These are phyloP conservation scores for Cheirogaleus major DNA, from an alignment of 2,797 vertebrate species.

Conservation along the genomic window DNA sequence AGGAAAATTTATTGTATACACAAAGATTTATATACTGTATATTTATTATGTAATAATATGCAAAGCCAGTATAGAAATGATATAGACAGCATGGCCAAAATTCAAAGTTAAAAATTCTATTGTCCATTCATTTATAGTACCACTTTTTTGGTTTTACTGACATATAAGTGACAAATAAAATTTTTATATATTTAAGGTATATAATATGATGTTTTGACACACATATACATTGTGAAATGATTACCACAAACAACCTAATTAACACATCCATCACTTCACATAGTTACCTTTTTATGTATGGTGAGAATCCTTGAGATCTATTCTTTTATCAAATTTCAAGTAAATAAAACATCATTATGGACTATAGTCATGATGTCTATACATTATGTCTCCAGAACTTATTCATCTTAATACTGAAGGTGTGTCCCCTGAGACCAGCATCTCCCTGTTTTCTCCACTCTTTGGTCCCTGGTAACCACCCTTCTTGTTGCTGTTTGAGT, in stretches of 20 bases:
- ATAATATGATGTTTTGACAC: not conserved
- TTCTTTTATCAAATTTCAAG: not conserved
- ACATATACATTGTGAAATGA: not conserved
- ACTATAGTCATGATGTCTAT: not conserved
- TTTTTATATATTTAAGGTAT: not conserved
- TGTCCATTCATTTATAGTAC: not conserved
- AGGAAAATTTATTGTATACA: not conserved
- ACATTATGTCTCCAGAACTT: not conserved
- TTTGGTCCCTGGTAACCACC: not conserved
- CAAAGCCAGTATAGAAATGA: not conserved
- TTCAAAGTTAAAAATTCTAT: not conserved
- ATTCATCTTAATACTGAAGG: not conserved
- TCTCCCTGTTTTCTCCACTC: not conserved
- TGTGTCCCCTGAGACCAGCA: not conserved
- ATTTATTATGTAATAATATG: not conserved
- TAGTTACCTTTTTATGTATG: not conserved
- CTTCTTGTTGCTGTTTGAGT: not conserved
- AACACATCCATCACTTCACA: not conserved
- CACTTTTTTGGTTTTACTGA: not conserved
- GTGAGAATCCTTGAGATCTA: not conserved
- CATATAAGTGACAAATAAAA: not conserved
- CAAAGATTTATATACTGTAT: not conserved
- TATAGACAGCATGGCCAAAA: not conserved
- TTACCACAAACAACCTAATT: not conserved
- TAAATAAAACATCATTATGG: not conserved